phyloP scores from a whole-genome alignment of 2,113 vertebrate genomes.

The Campylorhamphus procurvoides region DNA sequence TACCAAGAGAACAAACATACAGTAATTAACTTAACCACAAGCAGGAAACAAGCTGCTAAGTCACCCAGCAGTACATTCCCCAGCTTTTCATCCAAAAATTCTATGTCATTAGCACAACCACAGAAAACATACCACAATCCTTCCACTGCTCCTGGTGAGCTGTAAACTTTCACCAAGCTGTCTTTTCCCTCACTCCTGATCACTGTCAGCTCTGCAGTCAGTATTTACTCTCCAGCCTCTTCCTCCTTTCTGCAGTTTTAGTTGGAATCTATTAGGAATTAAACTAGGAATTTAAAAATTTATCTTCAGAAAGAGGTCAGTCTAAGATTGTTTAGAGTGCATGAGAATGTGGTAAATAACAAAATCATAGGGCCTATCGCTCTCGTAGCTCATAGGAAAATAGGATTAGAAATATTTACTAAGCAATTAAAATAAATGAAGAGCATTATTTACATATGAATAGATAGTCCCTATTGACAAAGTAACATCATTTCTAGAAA shows the following conservation, averaged over 20 bases:
- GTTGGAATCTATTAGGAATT: background rate
- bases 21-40: constrained; percentile 24
- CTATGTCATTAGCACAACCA: background rate
- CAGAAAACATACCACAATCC: background rate
- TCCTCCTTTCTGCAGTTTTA: background rate
- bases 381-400: background rate
- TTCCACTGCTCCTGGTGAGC: background rate
- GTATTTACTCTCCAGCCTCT: background rate
- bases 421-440: background rate
- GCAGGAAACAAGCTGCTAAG: background rate
- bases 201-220: background rate
- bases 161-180: background rate
- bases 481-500: background rate
- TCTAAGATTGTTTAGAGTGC: background rate
- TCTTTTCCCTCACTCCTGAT: background rate
- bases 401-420: background rate
- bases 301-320: background rate
- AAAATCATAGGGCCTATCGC: background rate
- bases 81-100: background rate
- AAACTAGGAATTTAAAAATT: background rate
- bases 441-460: background rate
- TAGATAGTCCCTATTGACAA: background rate
- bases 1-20: background rate
- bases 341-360: background rate
- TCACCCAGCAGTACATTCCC: background rate